Conservation (phyloP, 2,113 vertebrate genomes). For the Papio anubis region DNA sequence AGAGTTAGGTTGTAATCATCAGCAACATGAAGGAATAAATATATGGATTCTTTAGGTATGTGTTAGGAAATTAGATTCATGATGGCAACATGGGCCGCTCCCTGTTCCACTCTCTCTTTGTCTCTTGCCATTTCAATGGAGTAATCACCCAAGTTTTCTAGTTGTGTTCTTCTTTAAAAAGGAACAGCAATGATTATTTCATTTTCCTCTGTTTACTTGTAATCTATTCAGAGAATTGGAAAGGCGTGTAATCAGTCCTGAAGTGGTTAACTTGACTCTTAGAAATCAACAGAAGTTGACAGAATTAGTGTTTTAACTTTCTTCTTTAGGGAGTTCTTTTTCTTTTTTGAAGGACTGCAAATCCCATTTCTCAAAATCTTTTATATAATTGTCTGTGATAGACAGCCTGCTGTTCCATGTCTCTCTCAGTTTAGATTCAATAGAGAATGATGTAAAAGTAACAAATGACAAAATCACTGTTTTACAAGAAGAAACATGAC, state of each 20-base stretch:
- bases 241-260: background rate
- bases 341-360: background rate
- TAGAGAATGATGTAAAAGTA: background rate
- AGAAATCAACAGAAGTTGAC: background rate
- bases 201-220: background rate
- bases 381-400: conserved; percentile 4
- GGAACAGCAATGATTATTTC: background rate
- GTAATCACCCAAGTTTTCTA: background rate
- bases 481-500: conserved; percentile 6
- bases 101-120: background rate
- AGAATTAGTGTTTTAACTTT: background rate
- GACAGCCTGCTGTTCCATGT: background rate
- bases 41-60: background rate
- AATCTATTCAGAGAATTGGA: background rate
- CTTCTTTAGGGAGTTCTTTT: background rate
- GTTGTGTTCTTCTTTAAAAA: background rate
- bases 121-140: background rate
- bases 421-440: background rate
- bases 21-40: background rate
- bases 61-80: background rate
- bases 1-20: background rate
- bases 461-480: conserved; percentile 35
- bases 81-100: background rate
- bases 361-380: background rate
- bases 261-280: background rate